phyloP scores from a whole-genome alignment of 2,113 vertebrate species.

The Daphoenositta chrysoptera region DNA sequence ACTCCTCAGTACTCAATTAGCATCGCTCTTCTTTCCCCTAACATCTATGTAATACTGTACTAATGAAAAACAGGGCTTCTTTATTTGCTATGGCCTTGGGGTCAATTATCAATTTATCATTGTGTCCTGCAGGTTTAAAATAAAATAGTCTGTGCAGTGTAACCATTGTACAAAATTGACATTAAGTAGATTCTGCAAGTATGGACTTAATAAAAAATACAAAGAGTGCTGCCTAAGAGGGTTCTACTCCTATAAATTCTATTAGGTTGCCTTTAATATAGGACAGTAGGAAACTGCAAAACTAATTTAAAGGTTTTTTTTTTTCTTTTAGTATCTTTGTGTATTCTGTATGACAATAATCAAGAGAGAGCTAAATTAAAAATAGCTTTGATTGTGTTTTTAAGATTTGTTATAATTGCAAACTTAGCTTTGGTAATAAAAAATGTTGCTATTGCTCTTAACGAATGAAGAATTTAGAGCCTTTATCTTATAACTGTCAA shows the following conservation, averaged over 20 bases:
- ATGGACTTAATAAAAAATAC: slow-evolving; percentile 84
- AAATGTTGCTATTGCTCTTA: not conserved
- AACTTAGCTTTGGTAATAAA: not conserved
- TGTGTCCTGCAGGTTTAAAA: slow-evolving; percentile 78
- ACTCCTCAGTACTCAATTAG: slow-evolving; percentile 61
- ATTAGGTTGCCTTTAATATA: slow-evolving; percentile 77
- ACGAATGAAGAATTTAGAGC: not conserved
- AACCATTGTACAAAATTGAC: slow-evolving; percentile 78
- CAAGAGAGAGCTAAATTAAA: not conserved
- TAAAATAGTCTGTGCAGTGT: slow-evolving; percentile 75
- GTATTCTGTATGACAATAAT: slow-evolving; percentile 16
- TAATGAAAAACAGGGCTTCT: slow-evolving; percentile 84
- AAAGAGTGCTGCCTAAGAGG: slow-evolving; percentile 77
- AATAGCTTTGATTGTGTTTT: not conserved
- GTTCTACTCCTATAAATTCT: slow-evolving; percentile 78
- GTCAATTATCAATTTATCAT: slow-evolving; percentile 89
- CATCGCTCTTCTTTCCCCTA: slow-evolving; percentile 41
- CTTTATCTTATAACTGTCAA: not conserved
- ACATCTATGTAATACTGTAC: slow-evolving; percentile 71
- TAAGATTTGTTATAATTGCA: not conserved
- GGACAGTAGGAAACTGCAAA: slow-evolving; percentile 72
- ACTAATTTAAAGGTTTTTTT: slow-evolving; percentile 41
- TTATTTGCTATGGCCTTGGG: slow-evolving; percentile 83
- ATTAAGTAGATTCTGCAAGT: slow-evolving; percentile 82
- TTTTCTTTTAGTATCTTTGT: slow-evolving; percentile 49